These are phyloP conservation scores for Crambe crambe DNA, from an alignment of 37 sponge, comb jelly and placozoan species.

Conservation along the genomic window DNA sequence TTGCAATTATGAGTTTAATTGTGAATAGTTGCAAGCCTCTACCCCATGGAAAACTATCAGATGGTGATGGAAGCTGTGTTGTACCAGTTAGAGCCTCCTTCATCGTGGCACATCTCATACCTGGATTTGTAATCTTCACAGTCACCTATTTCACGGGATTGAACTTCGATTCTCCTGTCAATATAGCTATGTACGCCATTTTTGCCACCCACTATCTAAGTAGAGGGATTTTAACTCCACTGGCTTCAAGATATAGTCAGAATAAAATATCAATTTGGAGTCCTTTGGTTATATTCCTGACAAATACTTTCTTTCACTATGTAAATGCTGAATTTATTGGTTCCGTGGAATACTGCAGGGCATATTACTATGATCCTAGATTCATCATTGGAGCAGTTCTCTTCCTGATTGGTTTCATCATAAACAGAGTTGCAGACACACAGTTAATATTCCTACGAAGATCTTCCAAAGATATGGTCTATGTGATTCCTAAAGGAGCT, in stretches of 20 bases:
- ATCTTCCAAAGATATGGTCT: slow-evolving; percentile 28
- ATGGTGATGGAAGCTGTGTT: slow-evolving; percentile 3
- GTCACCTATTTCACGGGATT: slow-evolving; percentile 56
- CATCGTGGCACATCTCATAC: slow-evolving; percentile 32
- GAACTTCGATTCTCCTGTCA: slow-evolving; percentile 10
- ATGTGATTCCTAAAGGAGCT: slow-evolving; percentile 69
- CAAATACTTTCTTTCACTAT: slow-evolving; percentile 54
- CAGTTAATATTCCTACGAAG: slow-evolving; percentile 55
- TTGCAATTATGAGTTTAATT: slow-evolving; percentile 53
- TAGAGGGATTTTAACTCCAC: slow-evolving; percentile 55
- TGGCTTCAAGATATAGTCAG: slow-evolving; percentile 36
- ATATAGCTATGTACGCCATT: slow-evolving; percentile 57
- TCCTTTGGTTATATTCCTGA: slow-evolving; percentile 25
- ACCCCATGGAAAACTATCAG: slow-evolving; percentile 70
- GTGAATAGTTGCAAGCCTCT: slow-evolving; percentile 47
- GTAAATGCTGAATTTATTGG: slow-evolving; percentile 75
- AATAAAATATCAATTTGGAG: slow-evolving; percentile 44
- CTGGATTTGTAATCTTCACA: slow-evolving; percentile 62
- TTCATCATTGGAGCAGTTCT: slow-evolving; percentile 79
- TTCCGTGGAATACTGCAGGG: slow-evolving; percentile 29
- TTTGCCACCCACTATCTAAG: slow-evolving; percentile 69
- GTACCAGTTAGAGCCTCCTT: slow-evolving; percentile 46
- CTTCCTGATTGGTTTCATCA: slow-evolving; percentile 68
- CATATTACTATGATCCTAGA: slow-evolving; percentile 73
- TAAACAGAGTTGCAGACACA: slow-evolving; percentile 66